These are phyloP conservation scores for Macaca mulatta DNA, from an alignment of 2,113 vertebrate species.

Conservation along the genomic window DNA sequence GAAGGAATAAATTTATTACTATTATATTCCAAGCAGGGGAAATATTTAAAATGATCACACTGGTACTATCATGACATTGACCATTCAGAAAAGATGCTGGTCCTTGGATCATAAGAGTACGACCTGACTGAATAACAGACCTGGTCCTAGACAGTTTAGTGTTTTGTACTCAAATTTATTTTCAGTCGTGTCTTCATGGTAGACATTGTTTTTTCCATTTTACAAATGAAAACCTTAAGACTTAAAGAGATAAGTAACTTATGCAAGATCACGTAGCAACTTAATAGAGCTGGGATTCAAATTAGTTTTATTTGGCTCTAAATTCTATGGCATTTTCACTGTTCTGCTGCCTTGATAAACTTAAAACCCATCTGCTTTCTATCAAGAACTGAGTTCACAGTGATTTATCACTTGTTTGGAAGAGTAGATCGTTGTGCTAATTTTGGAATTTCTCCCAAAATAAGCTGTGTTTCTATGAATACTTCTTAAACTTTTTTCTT, in stretches of 20 bases:
- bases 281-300: background rate
- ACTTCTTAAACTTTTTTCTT: background rate
- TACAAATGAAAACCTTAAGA: slow-evolving; percentile 27
- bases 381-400: background rate
- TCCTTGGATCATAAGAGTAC: background rate
- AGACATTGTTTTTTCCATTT: background rate
- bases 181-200: background rate
- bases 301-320: background rate
- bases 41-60: background rate
- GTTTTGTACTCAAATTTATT: background rate
- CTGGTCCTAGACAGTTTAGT: background rate
- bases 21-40: background rate
- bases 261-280: background rate
- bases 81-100: background rate
- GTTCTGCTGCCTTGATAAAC: background rate
- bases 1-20: background rate
- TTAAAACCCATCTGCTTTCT: background rate
- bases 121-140: background rate
- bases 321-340: background rate
- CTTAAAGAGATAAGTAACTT: background rate
- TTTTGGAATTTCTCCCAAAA: slow-evolving; percentile 35
- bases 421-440: background rate
- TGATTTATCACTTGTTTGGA: slow-evolving; percentile 11
- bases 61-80: background rate
- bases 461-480: background rate